Conservation (phyloP, 1,140 invertebrate species). For the Heterodera schachtii region DNA sequence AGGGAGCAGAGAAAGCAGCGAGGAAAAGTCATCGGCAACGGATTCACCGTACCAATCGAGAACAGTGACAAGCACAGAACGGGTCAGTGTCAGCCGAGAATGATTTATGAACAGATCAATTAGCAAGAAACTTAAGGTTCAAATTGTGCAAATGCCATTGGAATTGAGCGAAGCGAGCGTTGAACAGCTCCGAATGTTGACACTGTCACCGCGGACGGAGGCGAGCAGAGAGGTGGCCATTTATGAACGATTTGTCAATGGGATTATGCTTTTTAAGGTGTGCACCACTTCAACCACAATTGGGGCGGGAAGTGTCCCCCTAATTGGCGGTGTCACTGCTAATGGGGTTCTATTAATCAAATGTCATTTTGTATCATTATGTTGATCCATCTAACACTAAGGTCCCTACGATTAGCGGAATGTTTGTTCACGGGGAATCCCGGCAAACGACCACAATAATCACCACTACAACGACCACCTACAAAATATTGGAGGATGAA, state of each 20-base stretch:
- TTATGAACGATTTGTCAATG: not conserved
- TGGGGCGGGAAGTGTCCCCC: constrained; percentile 41
- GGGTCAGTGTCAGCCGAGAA: not conserved
- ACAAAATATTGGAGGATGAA: constrained; percentile 46
- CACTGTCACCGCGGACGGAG: constrained; percentile 33
- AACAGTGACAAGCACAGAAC: constrained; percentile 42
- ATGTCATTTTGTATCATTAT: no score
- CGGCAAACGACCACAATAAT: constrained; percentile 47
- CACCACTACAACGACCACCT: constrained; percentile 51
- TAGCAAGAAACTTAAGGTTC: constrained; percentile 1
- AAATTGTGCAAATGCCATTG: constrained; percentile 46
- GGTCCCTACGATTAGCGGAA: constrained; percentile 31
- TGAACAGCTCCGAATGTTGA: constrained; percentile 30
- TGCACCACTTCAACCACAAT: constrained; percentile 41
- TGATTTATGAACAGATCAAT: not conserved
- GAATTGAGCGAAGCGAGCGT: constrained; percentile 29
- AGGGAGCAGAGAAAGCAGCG: constrained; percentile 13
- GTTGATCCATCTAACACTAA: not conserved
- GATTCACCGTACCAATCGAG: constrained; percentile 39
- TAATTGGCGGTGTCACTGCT: constrained; percentile 30
- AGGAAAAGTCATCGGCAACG: constrained; percentile 18
- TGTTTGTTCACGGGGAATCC: constrained; percentile 38
- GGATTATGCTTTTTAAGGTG: constrained; percentile 18
- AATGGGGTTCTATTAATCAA: constrained; percentile 26
- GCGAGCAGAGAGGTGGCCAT: constrained; percentile 35